Conservation (phyloP, 23 tunicate genomes). For the Ascidia mentula region DNA sequence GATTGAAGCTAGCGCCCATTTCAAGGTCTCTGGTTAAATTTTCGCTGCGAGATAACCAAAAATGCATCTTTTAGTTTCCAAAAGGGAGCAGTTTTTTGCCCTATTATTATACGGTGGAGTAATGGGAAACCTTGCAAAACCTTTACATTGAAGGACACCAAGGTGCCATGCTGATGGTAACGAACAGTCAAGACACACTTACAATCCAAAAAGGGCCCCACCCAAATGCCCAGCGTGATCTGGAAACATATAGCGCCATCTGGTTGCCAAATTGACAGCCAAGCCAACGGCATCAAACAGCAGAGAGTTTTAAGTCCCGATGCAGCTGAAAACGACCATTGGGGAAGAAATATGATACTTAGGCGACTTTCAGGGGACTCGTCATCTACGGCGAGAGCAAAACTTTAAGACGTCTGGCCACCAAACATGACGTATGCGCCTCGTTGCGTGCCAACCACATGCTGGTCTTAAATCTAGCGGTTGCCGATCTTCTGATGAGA, state of each 20-base stretch:
- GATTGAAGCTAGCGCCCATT: no score
- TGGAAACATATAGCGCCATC: constrained; percentile 54
- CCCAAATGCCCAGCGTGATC: constrained; percentile 76
- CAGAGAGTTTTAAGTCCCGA: constrained; percentile 51
- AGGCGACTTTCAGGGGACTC: constrained; percentile 48
- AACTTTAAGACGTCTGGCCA: neutral
- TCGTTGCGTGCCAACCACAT: constrained; percentile 27
- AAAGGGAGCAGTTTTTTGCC: no score
- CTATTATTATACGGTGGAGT: no score
- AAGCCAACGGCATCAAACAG: constrained; percentile 66
- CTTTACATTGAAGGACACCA: no score
- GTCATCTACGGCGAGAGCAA: neutral
- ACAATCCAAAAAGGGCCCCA: constrained; percentile 14
- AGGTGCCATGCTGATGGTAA: no score
- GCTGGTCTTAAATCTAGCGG: constrained; percentile 45
- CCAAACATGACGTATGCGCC: neutral
- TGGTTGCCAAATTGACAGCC: constrained; percentile 24
- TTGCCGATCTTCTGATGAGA: constrained; percentile 59
- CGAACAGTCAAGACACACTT: neutral
- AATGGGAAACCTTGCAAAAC: no score
- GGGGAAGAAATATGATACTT: constrained; percentile 61
- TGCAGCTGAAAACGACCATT: constrained; percentile 48
- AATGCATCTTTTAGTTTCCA: no score
- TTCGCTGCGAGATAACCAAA: no score
- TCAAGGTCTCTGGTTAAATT: no score